These are phyloP conservation scores for Amphipoea oculea DNA, from an alignment of 2,888 invertebrate genomes.

Conservation along the genomic window DNA sequence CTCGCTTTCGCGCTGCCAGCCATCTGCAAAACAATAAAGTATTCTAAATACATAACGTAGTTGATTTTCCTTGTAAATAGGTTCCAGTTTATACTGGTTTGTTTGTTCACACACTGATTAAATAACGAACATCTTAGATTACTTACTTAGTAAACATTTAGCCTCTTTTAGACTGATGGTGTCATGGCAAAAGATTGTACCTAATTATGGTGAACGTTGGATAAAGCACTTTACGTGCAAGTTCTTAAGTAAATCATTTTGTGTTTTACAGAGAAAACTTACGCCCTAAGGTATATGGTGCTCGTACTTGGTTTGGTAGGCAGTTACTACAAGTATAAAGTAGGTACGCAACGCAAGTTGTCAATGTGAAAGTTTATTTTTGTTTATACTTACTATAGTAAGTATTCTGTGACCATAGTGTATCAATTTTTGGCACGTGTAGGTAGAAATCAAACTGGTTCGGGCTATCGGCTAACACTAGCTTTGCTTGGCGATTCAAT, in stretches of 20 bases:
- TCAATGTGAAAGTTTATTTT: not conserved
- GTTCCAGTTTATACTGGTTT: conserved; percentile 2
- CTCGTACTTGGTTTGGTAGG: not conserved
- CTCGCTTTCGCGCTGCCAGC: conserved; percentile 64
- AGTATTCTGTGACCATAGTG: not conserved
- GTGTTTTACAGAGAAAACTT: not conserved
- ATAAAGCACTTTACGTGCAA: not conserved
- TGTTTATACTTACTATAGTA: not conserved
- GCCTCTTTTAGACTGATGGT: not conserved
- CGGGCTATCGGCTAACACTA: not conserved
- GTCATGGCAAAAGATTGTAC: not conserved
- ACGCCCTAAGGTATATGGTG: not conserved
- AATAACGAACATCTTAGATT: not conserved
- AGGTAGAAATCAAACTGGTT: not conserved
- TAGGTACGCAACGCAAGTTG: not conserved
- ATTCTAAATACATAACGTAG: conserved; percentile 8
- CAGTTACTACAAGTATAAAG: not conserved
- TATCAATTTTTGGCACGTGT: not conserved
- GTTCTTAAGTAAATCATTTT: not conserved
- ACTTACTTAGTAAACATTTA: not conserved
- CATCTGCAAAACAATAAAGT: conserved; percentile 76
- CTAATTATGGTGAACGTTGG: not conserved
- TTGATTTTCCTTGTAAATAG: conserved; percentile 23
- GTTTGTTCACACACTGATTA: conserved; percentile 17
- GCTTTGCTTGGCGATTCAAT: conserved; percentile 20